phyloP scores from a whole-genome alignment of 2,797 vertebrate species.

The Hemibagrus guttatus region DNA sequence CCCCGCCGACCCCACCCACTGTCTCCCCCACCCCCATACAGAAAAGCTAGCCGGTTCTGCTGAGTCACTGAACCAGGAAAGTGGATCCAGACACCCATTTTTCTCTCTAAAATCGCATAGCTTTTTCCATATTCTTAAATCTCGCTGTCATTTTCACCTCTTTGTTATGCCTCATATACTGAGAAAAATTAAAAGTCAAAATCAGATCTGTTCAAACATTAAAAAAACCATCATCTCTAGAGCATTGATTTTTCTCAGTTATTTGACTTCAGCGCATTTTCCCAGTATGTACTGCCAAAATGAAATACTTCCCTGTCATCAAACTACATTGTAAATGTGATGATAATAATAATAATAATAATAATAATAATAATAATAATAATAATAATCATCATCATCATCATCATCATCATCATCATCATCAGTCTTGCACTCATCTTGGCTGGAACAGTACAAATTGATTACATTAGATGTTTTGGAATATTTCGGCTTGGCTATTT shows the following conservation, averaged over 20 bases:
- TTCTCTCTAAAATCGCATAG: neutral
- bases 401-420: neutral
- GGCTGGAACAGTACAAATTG: neutral
- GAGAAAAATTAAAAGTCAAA: neutral
- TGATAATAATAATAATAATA: neutral
- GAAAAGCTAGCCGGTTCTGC: constrained; percentile 37
- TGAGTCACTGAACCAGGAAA: constrained; percentile 44
- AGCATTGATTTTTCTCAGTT: neutral
- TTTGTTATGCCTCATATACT: neutral
- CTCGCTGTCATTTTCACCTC: neutral
- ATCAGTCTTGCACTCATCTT: neutral
- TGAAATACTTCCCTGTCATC: neutral
- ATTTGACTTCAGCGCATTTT: neutral
- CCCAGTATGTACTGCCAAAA: too few species aligned
- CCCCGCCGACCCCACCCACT: too few species aligned
- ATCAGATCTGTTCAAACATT: neutral
- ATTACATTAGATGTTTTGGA: neutral
- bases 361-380: neutral
- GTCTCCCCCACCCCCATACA: constrained; percentile 1
- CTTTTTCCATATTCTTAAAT: neutral
- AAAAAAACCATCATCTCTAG: neutral
- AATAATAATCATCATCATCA: neutral
- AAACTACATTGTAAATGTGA: neutral
- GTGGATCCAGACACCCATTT: neutral
- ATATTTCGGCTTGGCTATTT: neutral